Conservation (phyloP, 2,113 vertebrate species). For the Pristiophorus japonicus region DNA sequence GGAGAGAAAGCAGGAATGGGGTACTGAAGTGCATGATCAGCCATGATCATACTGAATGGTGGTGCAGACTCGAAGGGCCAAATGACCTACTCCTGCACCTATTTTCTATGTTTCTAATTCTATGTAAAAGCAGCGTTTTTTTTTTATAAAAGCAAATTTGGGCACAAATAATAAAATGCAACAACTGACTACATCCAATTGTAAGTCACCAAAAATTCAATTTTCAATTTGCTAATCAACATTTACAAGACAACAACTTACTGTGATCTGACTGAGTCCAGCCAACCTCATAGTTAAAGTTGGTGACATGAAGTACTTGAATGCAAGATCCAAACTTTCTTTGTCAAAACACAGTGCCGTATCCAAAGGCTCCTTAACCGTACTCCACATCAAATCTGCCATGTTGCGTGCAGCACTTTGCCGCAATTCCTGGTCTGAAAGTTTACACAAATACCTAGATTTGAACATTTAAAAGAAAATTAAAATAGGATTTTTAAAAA, state of each 20-base stretch:
- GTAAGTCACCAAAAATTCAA: not conserved
- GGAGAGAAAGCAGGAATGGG: no score
- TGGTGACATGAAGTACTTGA: constrained; percentile 99
- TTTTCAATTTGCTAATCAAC: not conserved
- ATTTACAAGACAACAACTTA: constrained; percentile 55
- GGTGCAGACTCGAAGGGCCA: no score
- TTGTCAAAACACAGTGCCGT: constrained; percentile 95
- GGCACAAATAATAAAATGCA: not conserved
- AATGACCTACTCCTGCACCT: no score
- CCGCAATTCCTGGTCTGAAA: constrained; percentile 96
- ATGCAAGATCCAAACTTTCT: constrained; percentile 96
- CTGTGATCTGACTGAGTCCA: constrained; percentile 96
- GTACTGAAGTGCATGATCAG: no score
- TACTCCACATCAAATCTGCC: constrained; percentile 99
- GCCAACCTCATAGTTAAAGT: constrained; percentile 97
- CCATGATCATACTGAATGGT: no score
- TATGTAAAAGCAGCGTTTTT: not conserved
- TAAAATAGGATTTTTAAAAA: not conserved
- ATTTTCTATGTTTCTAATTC: no score
- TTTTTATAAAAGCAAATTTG: not conserved
- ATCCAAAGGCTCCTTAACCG: constrained; percentile 96
- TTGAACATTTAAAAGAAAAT: not conserved
- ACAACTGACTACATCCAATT: not conserved
- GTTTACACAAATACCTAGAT: constrained; percentile 89
- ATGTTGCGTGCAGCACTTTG: constrained; percentile 96